Conservation (phyloP, 2,797 vertebrate species). For the Cossypha caffra region DNA sequence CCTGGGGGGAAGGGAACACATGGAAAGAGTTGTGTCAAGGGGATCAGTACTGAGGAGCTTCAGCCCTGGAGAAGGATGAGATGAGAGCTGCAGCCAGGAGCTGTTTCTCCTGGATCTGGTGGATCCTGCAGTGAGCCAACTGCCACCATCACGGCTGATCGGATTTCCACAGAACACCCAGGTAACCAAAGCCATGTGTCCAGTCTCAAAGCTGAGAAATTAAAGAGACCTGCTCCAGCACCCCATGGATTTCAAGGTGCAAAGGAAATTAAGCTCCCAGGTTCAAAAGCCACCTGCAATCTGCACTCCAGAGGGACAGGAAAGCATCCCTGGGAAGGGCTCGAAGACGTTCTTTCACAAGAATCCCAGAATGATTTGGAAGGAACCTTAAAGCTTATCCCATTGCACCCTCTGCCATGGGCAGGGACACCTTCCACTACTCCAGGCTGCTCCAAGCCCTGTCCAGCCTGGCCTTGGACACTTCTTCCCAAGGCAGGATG, state of each 20-base stretch:
- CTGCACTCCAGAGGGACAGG: neutral
- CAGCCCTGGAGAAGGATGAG: neutral
- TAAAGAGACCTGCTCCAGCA: neutral
- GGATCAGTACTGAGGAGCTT: neutral
- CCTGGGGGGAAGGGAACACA: neutral
- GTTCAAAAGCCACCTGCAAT: neutral
- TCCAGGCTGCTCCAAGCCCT: neutral
- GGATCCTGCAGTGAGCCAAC: neutral
- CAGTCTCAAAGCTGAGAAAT: neutral
- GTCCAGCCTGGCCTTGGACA: neutral
- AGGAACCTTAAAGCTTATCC: neutral
- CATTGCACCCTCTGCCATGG: neutral
- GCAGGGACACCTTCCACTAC: neutral
- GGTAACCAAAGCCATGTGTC: neutral
- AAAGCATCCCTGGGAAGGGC: neutral
- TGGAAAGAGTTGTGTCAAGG: neutral
- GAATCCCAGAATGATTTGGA: neutral
- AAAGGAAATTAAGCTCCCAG: neutral
- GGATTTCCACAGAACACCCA: fast-evolving
- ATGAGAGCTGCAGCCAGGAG: fast-evolving
- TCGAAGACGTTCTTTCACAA: neutral
- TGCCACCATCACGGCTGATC: fast-evolving
- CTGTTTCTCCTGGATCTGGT: fast-evolving
- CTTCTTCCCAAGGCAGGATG: neutral
- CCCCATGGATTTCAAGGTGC: fast-evolving